Evolutionary conservation across 2,113 vertebrate genomes (phyloP), one percentile per base, ranked within the genome.

Genomic region (Tachycineta bicolor): DNA sequence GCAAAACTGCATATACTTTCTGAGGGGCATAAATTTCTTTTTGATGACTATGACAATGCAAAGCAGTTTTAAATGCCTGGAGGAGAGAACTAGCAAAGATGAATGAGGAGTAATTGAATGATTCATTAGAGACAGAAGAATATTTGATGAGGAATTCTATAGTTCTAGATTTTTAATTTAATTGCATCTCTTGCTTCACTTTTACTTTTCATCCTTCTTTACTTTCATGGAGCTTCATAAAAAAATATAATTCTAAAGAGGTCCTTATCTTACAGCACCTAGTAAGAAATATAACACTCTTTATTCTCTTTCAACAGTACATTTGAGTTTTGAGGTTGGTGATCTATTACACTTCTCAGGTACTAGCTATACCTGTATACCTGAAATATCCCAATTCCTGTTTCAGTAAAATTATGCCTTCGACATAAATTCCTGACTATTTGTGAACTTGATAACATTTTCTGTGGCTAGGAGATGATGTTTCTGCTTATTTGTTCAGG

Each of bases 21-120:
- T 78, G 81, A 95, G 90, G 75, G 75, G 64, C 83, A 96, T 97
- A 97, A 86, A 96, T 97, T 96, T 96, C 78, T 84, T 94, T 95
- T 97, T 97, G 95, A 97, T 86, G 94, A 95, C 86, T 95, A 90
- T 0, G 0, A 96, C 2, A 9, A 96, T 96, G 93, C 94, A 96
- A 97, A 97, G 95, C 93, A 96, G 96, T 97, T 97, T 97, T 96
- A 97, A 97, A 97, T 97, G 96, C 95, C 97, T 1, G 0, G 95
- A 97, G 95, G 95, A 96, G 22, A 96, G 86, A 95, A 96, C 88
- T 83, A 93, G 95, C 93, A 96, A 96, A 94, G 95, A 91, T 0
- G 20, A 96, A 97, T 96, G 90, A 86, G 97, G 96, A 95, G 71
- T 71, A 96, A 96, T 60, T 88, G 93, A 92, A 97, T 97, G 97